Base-by-base conservation (phyloP, 2,113 vertebrate species). In the Pelvicachromis taeniatus region DNA sequence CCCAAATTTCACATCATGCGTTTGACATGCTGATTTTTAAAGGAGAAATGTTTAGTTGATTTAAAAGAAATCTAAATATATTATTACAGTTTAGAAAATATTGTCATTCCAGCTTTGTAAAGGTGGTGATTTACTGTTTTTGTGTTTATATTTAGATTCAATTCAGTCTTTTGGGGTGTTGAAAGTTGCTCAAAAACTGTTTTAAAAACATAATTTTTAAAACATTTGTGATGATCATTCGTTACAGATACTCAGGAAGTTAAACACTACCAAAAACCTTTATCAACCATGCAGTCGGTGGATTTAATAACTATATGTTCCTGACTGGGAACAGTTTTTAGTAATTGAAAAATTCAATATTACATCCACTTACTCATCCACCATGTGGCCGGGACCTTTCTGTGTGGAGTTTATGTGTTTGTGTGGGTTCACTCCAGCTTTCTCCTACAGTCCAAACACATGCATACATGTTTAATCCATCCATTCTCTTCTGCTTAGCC, bases 371-470 rank as follows among this genome's bases (percentile, higher is more conserved):
- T n/a, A 63, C 33, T 63, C 10, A n/a, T 63, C 35, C 59, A 63
- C 59, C 31, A 35, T 63, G 17, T 0, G 19, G 31, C 59, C 0
- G 1, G 59, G 31, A 12, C 0, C 4, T 63, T 63, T 63, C 31
- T 0, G 1, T 38, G 4, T 63, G 59, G 59, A 63, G 59, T 35
- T 63, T 35, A 9, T 38, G 0, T 63, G 6, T 63, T 4, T 38
- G 59, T 0, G 0, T 63, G 31, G 6, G 59, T 63, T 61, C 9
- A 61, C 58, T n/a, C 58, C 0, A 1, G 58, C 58, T 61, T 61
- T 35, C 17, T 35, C 31, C 6, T 12, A n/a, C 9, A 0, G 59
- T 63, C 59, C 6, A 35, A 63, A 63, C 31, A 61, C 58, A 33
- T 0, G 58, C 29, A 61, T 61, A 0, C 58, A 61, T 19, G 58